Evolutionary conservation across 1,140 invertebrate genomes (phyloP).

Genomic region (Magallana ariakensis): DNA sequence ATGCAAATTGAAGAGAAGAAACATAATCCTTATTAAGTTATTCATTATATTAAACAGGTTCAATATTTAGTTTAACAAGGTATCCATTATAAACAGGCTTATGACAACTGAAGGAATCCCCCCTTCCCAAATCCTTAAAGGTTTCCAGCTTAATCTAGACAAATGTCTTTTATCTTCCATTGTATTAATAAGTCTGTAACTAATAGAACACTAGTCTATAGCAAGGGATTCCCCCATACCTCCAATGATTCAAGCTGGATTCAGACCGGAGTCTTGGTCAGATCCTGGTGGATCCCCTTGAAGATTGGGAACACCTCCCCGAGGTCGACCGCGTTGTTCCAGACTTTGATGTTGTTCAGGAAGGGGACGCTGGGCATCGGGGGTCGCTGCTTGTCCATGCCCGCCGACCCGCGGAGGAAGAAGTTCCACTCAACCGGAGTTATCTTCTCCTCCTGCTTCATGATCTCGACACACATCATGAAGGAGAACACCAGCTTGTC

Average conservation of each 20-base stretch:
- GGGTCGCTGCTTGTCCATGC: conserved; percentile 76
- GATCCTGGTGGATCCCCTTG: conserved; percentile 73
- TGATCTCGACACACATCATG: conserved; percentile 88
- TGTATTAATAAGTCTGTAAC: too few species aligned
- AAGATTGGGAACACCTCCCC: conserved; percentile 71
- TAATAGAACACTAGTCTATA: too few species aligned
- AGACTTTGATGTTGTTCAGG: conserved; percentile 69
- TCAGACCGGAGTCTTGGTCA: conserved; percentile 73
- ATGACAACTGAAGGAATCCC: too few species aligned
- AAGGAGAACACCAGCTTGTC: conserved; percentile 83
- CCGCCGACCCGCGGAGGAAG: conserved; percentile 85
- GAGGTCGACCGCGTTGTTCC: conserved; percentile 75
- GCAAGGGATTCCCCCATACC: conserved; percentile 52
- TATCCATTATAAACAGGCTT: too few species aligned
- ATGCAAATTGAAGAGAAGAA: too few species aligned
- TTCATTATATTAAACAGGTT: too few species aligned
- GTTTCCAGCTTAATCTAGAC: too few species aligned
- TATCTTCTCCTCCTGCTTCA: conserved; percentile 83
- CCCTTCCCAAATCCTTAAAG: too few species aligned
- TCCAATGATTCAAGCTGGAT: conserved; percentile 68
- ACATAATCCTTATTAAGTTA: too few species aligned
- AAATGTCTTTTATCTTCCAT: too few species aligned
- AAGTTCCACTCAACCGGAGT: conserved; percentile 86
- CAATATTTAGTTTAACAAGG: too few species aligned
- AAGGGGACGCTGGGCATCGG: conserved; percentile 71